Base-by-base conservation (phyloP, 1,140 invertebrate genomes). In the Helicoverpa armigera region DNA sequence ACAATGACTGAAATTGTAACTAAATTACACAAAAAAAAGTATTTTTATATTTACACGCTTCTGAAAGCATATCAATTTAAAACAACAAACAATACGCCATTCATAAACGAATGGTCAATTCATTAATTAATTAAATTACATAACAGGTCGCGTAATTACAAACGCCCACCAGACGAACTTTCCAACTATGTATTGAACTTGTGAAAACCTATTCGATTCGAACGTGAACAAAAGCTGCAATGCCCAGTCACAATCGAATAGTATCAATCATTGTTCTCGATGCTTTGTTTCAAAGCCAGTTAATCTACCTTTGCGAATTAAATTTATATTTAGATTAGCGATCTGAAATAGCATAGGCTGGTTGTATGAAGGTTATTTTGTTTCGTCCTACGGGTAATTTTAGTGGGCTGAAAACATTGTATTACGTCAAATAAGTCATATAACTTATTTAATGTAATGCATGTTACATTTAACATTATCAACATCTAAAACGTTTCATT, bases 241-340 rank as follows among this genome's bases (percentile, higher is more conserved):
- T 72, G 69, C 18, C 69, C 69, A 50, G 48, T 72, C 69, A 72
- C 69, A 72, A 72, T 72, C 69, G 69, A 54, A 53, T 53, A 72
- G 69, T 72, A 72, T 72, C 69, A 72, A 72, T 54, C 69, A 72
- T 72, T 72, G 69, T 72, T 72, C 69, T 54, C 69, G 16, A 54
- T 14, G 48, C 69, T 72, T 72, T 72, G 69, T 72, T 53, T 11
- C 23, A 72, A 12, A n/a, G 13, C 67, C 13, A 72, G 69, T 72
- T 72, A 72, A 72, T 72, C 69, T 50, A 72, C 69, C 69, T 72
- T 72, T 72, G 18, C 69, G 50, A 72, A 72, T 72, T 54, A 53
- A 72, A 72, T 72, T 72, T 72, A 72, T 51, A 54, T 53, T 53
- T 53, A 72, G 23, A 72, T 51, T 16, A 72, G 35, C 50, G 50